Base-by-base conservation (phyloP, 2,797 vertebrate genomes). In the Clarias platycephalus region DNA sequence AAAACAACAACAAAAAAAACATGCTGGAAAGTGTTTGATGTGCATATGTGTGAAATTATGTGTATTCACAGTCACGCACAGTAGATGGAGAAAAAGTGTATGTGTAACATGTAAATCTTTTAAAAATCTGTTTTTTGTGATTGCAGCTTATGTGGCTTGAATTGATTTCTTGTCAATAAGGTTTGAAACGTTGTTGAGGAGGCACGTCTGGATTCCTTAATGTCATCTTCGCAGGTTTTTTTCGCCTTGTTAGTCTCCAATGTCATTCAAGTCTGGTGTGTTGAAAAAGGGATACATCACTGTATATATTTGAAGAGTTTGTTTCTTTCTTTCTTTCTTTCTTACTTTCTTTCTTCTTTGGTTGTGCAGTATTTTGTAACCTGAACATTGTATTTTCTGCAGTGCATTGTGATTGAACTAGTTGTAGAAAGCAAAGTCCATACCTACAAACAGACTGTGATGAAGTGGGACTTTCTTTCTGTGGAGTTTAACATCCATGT, bases 321-420 rank as follows among this genome's bases (percentile, higher is more conserved):
- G 85, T 92, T 40, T 84, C 76, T 13, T 49, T 68, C 63, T 90
- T 67, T 40, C 3, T 53, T 13, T 53, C 2, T 81, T 71, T 64
- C 63, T 90, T 63, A 34, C 78, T 85, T 84, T 68, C 63, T 90
- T 67, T 40, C 78, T 85, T 84, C 72, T 74, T 83, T 91, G 91
- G 92, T 88, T 84, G 83, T 88, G 90, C 92, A 92, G 93, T 93
- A 89, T 94, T 94, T 91, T 92, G 63, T 91, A 87, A 88, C 86
- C 89, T 86, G 89, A 87, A 89, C 66, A 84, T 89, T 67, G 18
- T 81, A 20, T 89, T 90, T 88, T 90, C 87, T 85, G 64, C 82
- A 77, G 81, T 58, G 83, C 74, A 81, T 82, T 49, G 81, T 86
- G 81, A 86, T 28, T 68, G 28, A 68, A 71, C 24, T 24, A 28